phyloP scores from a whole-genome alignment of 2,888 invertebrate species.

The Epicampocera succincta region DNA sequence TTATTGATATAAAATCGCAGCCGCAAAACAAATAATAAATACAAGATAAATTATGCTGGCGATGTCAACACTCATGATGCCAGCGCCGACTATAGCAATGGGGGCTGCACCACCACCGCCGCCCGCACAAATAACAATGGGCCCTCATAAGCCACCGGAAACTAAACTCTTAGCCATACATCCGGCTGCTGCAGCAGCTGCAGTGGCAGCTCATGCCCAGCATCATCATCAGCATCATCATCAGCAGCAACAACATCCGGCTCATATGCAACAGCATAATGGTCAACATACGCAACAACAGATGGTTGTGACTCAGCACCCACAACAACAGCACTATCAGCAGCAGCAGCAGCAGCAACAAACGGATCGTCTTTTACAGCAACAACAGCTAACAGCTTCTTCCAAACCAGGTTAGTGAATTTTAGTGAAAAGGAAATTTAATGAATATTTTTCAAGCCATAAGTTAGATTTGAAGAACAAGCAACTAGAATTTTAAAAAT shows the following conservation, averaged over 20 bases:
- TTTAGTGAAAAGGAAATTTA: no score
- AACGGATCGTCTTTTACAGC: conserved; percentile 67
- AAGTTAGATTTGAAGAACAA: not conserved
- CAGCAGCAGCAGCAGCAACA: conserved; percentile 75
- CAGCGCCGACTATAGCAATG: conserved; percentile 82
- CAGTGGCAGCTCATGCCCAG: conserved; percentile 73
- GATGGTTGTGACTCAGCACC: conserved; percentile 75
- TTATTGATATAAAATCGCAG: conserved; percentile 1
- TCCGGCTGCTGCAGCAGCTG: conserved; percentile 75
- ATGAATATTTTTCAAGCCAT: no score
- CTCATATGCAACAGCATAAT: conserved; percentile 72
- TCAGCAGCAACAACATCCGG: conserved; percentile 73
- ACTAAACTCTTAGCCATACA: conserved; percentile 81
- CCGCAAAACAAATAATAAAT: conserved; percentile 4
- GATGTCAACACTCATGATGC: conserved; percentile 82
- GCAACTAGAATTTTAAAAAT: no score
- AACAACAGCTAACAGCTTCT: conserved; percentile 76
- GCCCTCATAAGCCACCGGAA: conserved; percentile 82
- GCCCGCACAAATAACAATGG: conserved; percentile 80
- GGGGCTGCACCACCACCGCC: conserved; percentile 75
- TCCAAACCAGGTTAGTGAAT: conserved; percentile 80
- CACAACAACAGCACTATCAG: conserved; percentile 72
- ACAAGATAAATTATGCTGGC: conserved; percentile 80
- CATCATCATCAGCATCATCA: conserved; percentile 73
- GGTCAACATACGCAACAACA: conserved; percentile 73